Base-by-base conservation (phyloP, 2,113 vertebrate species). In the Formicarius rufipectus region DNA sequence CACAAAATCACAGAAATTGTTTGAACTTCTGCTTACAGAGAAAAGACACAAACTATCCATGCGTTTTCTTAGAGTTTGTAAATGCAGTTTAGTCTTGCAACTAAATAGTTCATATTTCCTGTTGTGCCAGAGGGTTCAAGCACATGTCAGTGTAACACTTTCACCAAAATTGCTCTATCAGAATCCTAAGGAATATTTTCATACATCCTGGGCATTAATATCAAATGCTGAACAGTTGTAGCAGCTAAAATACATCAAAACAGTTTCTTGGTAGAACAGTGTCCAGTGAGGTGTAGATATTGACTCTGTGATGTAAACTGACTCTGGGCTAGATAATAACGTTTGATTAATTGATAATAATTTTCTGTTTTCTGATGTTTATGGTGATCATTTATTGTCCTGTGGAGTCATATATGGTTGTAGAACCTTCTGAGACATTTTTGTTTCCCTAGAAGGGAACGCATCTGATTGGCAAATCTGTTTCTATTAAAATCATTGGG, bases 1-100 rank as follows among this genome's bases (percentile, higher is more conserved):
- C 63, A 69, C 53, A 95, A 82, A 94, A 90, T n/a, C 75, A 77
- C 67, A 74, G 39, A 58, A 93, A 56, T 52, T 28, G 39, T 69
- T 93, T 84, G 59, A 84, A 71, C 44, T 84, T 69, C 73, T 56
- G 8, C 39, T 90, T 67, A 67, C 31, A 89, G 56, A 64, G 76
- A 91, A 94, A 91, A 94, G 74, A 94, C 95, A 80, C 90, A 74
- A 94, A 93, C 81, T 89, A 69, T 66, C 77, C 30, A 10, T 33
- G 42, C 75, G 60, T 39, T 58, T 84, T 56, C 63, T 76, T 69
- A 20, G 84, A 87, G 59, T 64, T 76, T 75, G 11, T 69, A 80
- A 73, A 30, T 9, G 49, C 67, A 45, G 25, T 72, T 50, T 37
- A 89, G 68, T 78, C 89, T 79, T 71, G 68, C 13, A 7, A 35